Evolutionary conservation across 2,888 invertebrate species (phyloP).

Genomic region (Dicyrtomina minuta): DNA sequence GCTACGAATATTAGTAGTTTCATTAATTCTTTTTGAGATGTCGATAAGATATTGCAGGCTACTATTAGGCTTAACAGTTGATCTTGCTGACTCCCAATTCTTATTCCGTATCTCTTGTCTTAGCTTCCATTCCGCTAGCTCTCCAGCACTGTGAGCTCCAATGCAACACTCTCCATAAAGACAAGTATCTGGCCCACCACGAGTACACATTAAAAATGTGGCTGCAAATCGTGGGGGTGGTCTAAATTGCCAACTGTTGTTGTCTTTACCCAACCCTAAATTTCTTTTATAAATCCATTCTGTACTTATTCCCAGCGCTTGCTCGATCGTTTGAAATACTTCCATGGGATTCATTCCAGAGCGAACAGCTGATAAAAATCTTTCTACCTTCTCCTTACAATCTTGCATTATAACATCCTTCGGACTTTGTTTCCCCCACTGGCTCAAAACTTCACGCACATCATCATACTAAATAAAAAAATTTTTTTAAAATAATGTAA

Average conservation of each 20-base stretch:
- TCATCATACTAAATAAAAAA: constrained; percentile 43
- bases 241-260: constrained; percentile 35
- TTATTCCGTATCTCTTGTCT: constrained; percentile 29
- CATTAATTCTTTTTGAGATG: constrained; percentile 43
- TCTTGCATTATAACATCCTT: constrained; percentile 43
- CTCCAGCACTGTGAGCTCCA: constrained; percentile 71
- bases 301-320: constrained; percentile 37
- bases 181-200: constrained; percentile 59
- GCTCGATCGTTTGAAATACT: constrained; percentile 42
- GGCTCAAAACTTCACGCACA: constrained; percentile 42
- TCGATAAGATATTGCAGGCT: constrained; percentile 43
- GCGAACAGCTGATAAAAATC: constrained; percentile 41
- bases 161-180: constrained; percentile 71
- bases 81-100: constrained; percentile 19
- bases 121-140: constrained; percentile 72
- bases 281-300: constrained; percentile 32
- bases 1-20: constrained; percentile 42
- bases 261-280: background rate
- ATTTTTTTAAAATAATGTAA: background rate
- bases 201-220: constrained; percentile 47
- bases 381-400: constrained; percentile 44
- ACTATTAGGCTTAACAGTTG: constrained; percentile 21
- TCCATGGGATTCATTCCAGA: constrained; percentile 44
- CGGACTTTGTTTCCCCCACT: constrained; percentile 45
- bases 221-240: constrained; percentile 46